phyloP scores from a whole-genome alignment of 1,140 invertebrate species.

The Glomeris maerens region DNA sequence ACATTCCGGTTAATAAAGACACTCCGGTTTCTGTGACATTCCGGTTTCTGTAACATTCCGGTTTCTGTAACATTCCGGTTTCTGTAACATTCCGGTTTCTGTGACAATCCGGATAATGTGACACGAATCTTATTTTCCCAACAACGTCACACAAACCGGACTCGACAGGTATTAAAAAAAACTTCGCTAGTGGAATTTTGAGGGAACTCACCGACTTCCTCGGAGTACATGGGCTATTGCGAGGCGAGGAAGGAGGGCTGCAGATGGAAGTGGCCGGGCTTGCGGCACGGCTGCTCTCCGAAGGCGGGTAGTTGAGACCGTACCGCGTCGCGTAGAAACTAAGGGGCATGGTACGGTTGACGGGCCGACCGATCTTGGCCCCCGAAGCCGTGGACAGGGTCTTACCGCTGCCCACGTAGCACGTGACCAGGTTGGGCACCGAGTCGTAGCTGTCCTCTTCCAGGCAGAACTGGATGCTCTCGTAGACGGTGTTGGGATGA shows the following conservation, averaged over 20 bases:
- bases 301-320: slow-evolving; percentile 23
- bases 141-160: slow-evolving; percentile 39
- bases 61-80: no score
- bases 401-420: slow-evolving; percentile 76
- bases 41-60: no score
- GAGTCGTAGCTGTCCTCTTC: slow-evolving; percentile 87
- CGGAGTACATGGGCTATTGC: slow-evolving; percentile 6
- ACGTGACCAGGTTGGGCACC: slow-evolving; percentile 83
- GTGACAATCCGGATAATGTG: no score
- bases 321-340: slow-evolving; percentile 47
- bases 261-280: slow-evolving; percentile 4
- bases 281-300: background rate
- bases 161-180: slow-evolving; percentile 38
- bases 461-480: slow-evolving; percentile 79
- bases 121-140: no score
- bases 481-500: slow-evolving; percentile 77
- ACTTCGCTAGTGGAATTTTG: slow-evolving; percentile 17
- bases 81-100: no score
- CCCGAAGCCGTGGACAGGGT: slow-evolving; percentile 75
- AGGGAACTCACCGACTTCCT: no score
- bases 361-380: slow-evolving; percentile 62
- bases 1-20: no score
- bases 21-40: no score
- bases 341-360: slow-evolving; percentile 53
- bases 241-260: slow-evolving; percentile 6